Conservation (phyloP, 2,888 invertebrate species). For the Dryomyza anilis region DNA sequence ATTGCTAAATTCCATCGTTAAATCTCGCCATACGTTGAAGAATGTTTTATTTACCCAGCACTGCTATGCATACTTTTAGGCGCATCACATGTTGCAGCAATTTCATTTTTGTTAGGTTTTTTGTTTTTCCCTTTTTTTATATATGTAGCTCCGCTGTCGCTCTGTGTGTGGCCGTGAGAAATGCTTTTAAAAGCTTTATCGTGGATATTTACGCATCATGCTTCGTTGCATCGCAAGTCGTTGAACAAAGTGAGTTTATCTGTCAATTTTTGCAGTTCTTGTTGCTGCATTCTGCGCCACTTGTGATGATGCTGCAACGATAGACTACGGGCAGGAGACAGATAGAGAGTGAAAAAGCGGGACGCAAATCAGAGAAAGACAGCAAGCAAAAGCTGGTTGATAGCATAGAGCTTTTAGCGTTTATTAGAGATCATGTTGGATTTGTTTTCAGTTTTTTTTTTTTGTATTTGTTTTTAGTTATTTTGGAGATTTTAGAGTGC, state of each 20-base stretch:
- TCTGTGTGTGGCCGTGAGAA: background rate
- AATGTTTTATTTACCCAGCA: too few species aligned
- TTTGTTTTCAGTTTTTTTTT: too few species aligned
- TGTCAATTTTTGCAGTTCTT: slow-evolving; percentile 2
- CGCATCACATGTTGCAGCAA: slow-evolving; percentile 1
- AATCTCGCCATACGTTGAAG: too few species aligned
- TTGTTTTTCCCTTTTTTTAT: background rate
- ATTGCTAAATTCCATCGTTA: too few species aligned
- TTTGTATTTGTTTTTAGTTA: too few species aligned
- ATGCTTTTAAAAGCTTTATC: slow-evolving; percentile 25
- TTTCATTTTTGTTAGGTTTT: background rate
- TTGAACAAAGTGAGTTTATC: slow-evolving; percentile 17
- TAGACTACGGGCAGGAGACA: background rate
- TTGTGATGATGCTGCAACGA: background rate
- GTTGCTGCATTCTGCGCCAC: background rate
- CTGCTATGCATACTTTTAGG: background rate
- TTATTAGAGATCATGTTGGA: background rate
- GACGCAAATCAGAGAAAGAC: background rate
- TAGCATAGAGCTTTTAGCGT: background rate
- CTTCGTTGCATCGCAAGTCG: slow-evolving; percentile 17
- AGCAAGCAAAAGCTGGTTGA: background rate
- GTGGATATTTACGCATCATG: slow-evolving; percentile 20
- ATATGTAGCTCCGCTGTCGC: background rate
- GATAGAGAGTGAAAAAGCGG: background rate
- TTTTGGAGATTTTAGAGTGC: too few species aligned